Evolutionary conservation across 1,140 invertebrate species (phyloP).

Genomic region (Rhopalosiphum maidis): DNA sequence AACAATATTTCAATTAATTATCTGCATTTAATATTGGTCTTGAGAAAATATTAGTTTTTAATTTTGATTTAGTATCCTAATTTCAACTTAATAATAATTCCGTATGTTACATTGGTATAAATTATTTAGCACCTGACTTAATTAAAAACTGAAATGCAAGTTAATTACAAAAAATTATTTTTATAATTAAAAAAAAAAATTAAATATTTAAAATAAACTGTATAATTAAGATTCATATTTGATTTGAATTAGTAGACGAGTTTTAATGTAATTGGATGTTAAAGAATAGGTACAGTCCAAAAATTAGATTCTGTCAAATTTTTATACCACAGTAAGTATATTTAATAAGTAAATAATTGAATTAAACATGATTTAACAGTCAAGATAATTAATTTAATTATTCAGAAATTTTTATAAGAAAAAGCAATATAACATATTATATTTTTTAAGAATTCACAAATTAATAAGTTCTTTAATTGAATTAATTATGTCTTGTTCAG

Average conservation of each 20-base stretch:
- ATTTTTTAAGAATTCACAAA: too few species aligned
- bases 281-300: too few species aligned
- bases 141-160: neutral
- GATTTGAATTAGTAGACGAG: neutral
- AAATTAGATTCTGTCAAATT: too few species aligned
- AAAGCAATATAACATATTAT: too few species aligned
- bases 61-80: neutral
- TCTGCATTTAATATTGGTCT: neutral
- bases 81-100: neutral
- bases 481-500: neutral
- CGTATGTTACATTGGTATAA: neutral
- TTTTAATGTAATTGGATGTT: neutral
- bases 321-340: too few species aligned
- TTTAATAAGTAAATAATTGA: too few species aligned
- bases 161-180: neutral
- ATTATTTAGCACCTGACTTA: neutral
- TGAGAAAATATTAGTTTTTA: neutral
- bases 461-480: neutral
- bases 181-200: neutral
- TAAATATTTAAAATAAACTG: neutral
- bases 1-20: neutral
- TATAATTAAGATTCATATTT: neutral
- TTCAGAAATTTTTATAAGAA: too few species aligned
- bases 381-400: neutral
- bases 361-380: neutral